Conservation (phyloP, 2,888 invertebrate genomes). For the Euplagia quadripunctaria region DNA sequence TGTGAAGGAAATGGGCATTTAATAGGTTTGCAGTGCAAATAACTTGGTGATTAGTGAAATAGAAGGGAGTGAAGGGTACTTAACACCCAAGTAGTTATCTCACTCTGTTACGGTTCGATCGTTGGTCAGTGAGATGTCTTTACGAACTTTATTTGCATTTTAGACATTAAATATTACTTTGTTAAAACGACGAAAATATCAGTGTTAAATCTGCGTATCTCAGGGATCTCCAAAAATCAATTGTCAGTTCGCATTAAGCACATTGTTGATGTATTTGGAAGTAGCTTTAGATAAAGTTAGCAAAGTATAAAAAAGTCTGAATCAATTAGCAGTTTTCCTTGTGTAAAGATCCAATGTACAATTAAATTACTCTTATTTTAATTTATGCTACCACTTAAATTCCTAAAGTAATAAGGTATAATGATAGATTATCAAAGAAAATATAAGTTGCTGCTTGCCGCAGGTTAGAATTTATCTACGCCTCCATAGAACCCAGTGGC, state of each 20-base stretch:
- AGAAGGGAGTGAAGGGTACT: too few species aligned
- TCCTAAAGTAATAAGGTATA: conserved; percentile 6
- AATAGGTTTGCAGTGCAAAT: not conserved
- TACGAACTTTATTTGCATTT: too few species aligned
- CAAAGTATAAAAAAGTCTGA: not conserved
- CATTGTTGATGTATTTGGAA: not conserved
- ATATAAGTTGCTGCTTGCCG: conserved; percentile 51
- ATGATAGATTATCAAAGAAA: conserved; percentile 15
- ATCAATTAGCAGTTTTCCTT: not conserved
- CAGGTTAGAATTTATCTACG: conserved; percentile 60
- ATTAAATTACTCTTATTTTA: not conserved
- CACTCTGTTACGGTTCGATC: too few species aligned
- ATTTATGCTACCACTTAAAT: not conserved
- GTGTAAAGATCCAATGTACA: not conserved
- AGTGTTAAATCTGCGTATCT: too few species aligned
- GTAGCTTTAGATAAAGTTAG: not conserved
- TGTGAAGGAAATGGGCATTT: not conserved
- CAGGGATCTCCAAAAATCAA: not conserved
- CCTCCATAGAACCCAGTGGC: conserved; percentile 60
- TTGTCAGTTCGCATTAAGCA: not conserved
- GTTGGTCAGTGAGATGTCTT: too few species aligned
- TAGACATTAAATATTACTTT: too few species aligned
- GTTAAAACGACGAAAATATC: too few species aligned
- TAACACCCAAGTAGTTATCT: too few species aligned
- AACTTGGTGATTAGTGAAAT: too few species aligned